These are phyloP conservation scores for Thereva nobilitata DNA, from an alignment of 2,888 invertebrate species.

Conservation along the genomic window DNA sequence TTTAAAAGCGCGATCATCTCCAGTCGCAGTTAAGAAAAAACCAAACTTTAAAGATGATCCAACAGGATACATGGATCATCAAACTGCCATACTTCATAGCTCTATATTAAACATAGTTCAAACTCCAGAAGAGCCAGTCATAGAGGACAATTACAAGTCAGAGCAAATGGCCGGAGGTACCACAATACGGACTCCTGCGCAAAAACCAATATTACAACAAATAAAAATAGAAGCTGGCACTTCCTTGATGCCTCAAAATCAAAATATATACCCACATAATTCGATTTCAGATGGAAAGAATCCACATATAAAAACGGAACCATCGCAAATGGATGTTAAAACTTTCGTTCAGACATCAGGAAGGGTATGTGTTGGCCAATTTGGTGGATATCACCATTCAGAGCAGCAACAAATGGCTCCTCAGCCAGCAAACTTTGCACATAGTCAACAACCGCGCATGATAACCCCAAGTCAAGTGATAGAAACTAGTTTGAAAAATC, in stretches of 20 bases:
- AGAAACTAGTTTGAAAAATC: constrained; percentile 20
- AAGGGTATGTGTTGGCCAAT: too few relatives aligned
- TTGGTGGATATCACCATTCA: not conserved
- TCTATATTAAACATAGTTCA: constrained; percentile 68
- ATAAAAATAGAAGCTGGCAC: constrained; percentile 32
- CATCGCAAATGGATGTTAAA: constrained; percentile 7
- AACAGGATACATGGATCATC: constrained; percentile 86
- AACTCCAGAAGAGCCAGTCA: constrained; percentile 49
- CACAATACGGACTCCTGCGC: not conserved
- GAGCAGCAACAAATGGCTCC: constrained; percentile 21
- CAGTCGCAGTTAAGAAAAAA: constrained; percentile 50
- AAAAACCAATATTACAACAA: constrained; percentile 4
- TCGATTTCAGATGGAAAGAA: constrained; percentile 23
- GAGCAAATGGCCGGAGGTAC: not conserved
- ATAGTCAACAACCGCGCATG: constrained; percentile 37
- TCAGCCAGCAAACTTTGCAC: constrained; percentile 24
- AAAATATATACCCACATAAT: constrained; percentile 33
- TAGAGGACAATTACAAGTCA: constrained; percentile 13
- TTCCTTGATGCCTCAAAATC: constrained; percentile 40
- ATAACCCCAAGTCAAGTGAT: constrained; percentile 31
- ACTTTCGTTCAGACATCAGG: not conserved
- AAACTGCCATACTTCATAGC: constrained; percentile 82
- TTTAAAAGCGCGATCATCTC: constrained; percentile 28
- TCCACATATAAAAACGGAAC: constrained; percentile 13
- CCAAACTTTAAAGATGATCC: constrained; percentile 92